A percentile compares a stretch with the other conserved stretches of the same genome.
Evolutionary conservation across 64 coral and sea anemone genomes (phyloP).

Genomic region (Anthopleura sola): DNA sequence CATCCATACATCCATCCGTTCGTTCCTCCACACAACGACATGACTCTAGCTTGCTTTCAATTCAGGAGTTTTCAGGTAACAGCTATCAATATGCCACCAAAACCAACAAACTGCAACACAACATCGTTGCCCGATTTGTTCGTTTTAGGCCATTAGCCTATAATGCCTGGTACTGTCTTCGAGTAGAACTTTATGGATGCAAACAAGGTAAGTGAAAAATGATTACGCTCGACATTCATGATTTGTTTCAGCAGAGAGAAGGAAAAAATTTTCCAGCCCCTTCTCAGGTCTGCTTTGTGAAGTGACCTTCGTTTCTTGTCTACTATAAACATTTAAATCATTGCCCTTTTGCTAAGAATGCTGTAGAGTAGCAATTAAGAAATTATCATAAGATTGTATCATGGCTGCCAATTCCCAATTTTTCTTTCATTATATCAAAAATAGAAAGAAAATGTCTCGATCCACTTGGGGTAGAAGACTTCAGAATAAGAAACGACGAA

Average conservation of each 20-base stretch:
- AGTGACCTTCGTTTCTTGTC: too few species aligned
- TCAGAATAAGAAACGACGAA: not conserved
- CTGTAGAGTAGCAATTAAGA: too few species aligned
- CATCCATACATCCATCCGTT: too few species aligned
- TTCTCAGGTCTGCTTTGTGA: too few species aligned
- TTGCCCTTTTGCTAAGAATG: too few species aligned
- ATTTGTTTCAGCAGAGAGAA: too few species aligned
- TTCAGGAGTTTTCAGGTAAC: constrained; percentile 9
- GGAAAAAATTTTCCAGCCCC: too few species aligned
- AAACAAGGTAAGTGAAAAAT: not conserved
- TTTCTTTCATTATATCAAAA: not conserved
- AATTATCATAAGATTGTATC: too few species aligned
- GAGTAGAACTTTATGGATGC: constrained; percentile 14
- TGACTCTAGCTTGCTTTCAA: too few species aligned
- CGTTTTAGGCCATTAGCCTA: not conserved
- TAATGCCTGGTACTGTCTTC: not conserved
- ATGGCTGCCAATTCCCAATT: too few species aligned
- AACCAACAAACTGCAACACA: not conserved
- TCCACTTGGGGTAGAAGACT: not conserved
- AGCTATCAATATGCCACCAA: not conserved
- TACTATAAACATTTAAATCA: too few species aligned
- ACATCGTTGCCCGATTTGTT: not conserved
- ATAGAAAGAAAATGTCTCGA: not conserved
- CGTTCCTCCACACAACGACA: too few species aligned
- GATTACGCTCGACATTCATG: not conserved